phyloP scores from a whole-genome alignment of 1,140 invertebrate genomes.

The Rhagoletis pomonella region DNA sequence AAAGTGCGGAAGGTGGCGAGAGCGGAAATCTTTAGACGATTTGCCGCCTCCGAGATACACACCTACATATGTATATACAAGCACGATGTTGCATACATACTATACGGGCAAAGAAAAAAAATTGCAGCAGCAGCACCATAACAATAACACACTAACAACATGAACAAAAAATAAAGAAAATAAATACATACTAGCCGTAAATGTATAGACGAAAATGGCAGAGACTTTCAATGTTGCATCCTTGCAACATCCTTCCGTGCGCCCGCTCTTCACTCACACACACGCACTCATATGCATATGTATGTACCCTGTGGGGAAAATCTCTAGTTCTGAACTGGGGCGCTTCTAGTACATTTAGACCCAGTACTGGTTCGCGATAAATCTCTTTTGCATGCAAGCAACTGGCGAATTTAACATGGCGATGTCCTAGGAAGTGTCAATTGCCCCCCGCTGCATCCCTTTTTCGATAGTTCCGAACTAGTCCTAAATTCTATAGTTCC shows the following conservation, averaged over 20 bases:
- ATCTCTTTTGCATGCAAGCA: no score
- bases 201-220: constrained; percentile 4
- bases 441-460: no score
- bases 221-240: background rate
- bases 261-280: background rate
- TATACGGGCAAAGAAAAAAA: background rate
- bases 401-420: no score
- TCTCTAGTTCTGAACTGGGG: no score
- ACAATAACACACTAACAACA: background rate
- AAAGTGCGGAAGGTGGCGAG: constrained; percentile 11
- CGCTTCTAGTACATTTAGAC: no score
- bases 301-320: no score
- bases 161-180: background rate
- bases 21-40: constrained; percentile 45
- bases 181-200: background rate
- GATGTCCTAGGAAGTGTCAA: no score
- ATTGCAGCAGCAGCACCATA: background rate
- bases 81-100: background rate
- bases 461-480: no score
- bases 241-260: background rate
- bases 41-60: constrained; percentile 24
- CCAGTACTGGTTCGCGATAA: no score
- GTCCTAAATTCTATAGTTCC: no score
- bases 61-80: background rate
- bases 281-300: background rate